phyloP scores from a whole-genome alignment of 2,113 vertebrate species.

The Campylomormyrus tamandua region DNA sequence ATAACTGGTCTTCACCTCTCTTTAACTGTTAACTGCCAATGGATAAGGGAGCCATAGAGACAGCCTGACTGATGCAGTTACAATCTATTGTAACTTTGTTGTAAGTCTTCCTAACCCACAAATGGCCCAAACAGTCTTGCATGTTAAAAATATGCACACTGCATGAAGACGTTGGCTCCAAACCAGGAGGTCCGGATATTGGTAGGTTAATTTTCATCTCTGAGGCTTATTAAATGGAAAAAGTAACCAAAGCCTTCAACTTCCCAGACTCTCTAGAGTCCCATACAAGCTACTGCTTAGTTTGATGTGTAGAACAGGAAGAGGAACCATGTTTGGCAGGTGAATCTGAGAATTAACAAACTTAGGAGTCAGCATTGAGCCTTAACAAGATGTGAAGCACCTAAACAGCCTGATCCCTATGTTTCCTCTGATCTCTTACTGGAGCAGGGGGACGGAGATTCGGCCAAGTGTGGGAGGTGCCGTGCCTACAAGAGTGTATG shows the following conservation, averaged over 20 bases:
- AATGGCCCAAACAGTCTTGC: neutral
- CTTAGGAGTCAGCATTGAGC: neutral
- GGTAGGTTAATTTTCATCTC: neutral
- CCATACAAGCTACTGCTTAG: neutral
- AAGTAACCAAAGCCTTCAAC: neutral
- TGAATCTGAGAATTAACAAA: neutral
- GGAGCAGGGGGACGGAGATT: neutral
- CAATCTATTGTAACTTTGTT: neutral
- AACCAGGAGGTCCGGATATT: neutral
- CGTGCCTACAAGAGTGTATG: neutral
- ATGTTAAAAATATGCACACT: neutral
- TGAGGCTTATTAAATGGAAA: neutral
- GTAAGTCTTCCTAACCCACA: neutral
- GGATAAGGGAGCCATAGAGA: neutral
- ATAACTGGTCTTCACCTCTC: neutral
- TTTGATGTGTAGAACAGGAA: neutral
- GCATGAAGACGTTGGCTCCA: neutral
- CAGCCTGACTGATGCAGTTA: neutral
- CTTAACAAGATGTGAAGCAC: conserved; percentile 7
- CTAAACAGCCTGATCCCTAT: neutral
- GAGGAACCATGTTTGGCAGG: neutral
- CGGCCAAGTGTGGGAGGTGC: neutral
- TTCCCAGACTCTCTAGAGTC: neutral
- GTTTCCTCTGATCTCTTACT: neutral
- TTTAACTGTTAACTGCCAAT: neutral